A percentile compares a stretch with the other conserved stretches of the same genome.
Conservation (phyloP, 2,113 vertebrate genomes). For the Pygoscelis antarcticus region DNA sequence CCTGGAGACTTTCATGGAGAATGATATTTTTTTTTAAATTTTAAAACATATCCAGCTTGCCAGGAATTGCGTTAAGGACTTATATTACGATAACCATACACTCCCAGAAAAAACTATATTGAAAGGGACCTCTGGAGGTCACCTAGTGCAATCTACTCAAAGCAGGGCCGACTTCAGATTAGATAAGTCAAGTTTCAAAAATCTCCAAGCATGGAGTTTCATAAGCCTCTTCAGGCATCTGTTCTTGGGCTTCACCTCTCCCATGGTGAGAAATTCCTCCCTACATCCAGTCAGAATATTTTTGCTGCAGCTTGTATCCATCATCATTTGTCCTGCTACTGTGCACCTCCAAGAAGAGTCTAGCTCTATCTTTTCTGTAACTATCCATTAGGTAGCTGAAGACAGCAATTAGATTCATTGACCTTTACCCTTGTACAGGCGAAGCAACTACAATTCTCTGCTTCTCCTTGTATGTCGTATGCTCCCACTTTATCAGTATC, state of each 20-base stretch:
- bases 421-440: background rate
- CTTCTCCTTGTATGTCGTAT: background rate
- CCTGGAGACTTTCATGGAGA: background rate
- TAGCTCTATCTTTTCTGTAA: background rate
- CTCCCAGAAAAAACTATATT: background rate
- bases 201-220: background rate
- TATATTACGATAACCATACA: background rate
- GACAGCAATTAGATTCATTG: background rate
- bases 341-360: background rate
- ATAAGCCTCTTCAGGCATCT: background rate
- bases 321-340: background rate
- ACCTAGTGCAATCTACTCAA: background rate
- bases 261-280: background rate
- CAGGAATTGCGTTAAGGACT: background rate
- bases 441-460: background rate
- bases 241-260: background rate
- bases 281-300: background rate
- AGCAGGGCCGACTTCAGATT: background rate
- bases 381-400: background rate
- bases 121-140: background rate
- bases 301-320: background rate
- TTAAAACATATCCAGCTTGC: background rate
- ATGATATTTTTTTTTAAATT: background rate
- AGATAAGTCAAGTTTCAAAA: background rate
- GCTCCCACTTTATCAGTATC: background rate